Base-by-base conservation (phyloP, 2,797 vertebrate genomes). In the Heteromormyrus szaboi region DNA sequence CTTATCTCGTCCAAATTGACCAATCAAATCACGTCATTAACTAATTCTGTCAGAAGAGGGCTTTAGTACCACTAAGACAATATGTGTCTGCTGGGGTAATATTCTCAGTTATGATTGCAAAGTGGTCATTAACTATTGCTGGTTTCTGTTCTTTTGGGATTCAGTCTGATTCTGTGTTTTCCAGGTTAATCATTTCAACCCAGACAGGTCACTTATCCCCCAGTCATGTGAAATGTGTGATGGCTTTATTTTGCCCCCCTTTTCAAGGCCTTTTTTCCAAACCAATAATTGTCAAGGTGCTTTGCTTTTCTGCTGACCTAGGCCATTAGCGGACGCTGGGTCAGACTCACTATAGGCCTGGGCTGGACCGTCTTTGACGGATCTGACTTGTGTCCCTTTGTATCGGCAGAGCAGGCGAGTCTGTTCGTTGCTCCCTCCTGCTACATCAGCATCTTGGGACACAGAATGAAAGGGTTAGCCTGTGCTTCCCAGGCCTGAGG, bases 181-280 rank as follows among this genome's bases (percentile, higher is more conserved):
- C 90, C 92, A 91, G 94, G 95, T 96, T 96, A 96, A 96, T 96
- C 94, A 96, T 96, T 95, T 90, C 90, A 90, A 89, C 88, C 87
- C 87, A 90, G 54, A 85, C 90, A 79, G 92, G 48, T 88, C 83
- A 90, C 91, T 95, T 94, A 95, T n/a, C 41, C 37, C 29, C 54
- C 19, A 37, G 8, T 41, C 33, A 14, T 41, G 25, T 59, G 54
- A 33, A 87, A 87, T 54, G 14, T 87, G 41, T 54, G 41, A 48
- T 65, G 56, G 46, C 59, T 86, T 37, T 25, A 68, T 22, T 48
- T 59, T 8, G 41, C 11, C 48, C 48, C n/a, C 44, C n/a, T 85
- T 50, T 85, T 85, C 19, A 51, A 53, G 48, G 11, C 12, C 41
- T 46, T 46, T 46, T 86, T 59, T n/a, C 3, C 25, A 56, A 56